Conservation (phyloP, 2,113 vertebrate species). For the Enhydra lutris region DNA sequence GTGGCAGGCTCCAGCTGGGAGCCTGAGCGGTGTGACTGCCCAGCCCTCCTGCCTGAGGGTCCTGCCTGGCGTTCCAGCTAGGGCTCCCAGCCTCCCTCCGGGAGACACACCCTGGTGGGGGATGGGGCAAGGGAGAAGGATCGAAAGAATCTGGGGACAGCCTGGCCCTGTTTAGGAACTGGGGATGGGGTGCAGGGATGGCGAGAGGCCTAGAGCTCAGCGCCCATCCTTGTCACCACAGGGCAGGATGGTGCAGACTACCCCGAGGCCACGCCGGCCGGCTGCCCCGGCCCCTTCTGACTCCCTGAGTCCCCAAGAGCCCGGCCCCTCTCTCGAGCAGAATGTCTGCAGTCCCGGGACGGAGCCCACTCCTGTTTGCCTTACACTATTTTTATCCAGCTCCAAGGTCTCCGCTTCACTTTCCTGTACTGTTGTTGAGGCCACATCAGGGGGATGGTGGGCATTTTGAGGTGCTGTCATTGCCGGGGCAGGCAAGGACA, state of each 20-base stretch:
- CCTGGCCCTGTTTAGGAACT: background rate
- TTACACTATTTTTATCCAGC: slow-evolving; percentile 22
- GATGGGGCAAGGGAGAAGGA: background rate
- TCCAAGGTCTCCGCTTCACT: background rate
- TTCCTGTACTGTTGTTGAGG: background rate
- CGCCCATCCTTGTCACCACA: background rate
- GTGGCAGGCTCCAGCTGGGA: background rate
- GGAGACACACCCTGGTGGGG: background rate
- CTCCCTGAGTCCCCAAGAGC: background rate
- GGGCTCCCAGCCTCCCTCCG: background rate
- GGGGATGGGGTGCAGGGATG: background rate
- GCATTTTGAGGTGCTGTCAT: background rate
- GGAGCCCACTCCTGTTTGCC: background rate
- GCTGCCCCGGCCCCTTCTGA: background rate
- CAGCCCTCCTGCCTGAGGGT: background rate
- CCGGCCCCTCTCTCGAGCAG: background rate
- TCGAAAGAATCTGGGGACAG: background rate
- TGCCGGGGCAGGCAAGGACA: background rate
- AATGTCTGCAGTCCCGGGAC: background rate
- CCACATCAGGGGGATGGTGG: background rate
- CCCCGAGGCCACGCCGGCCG: background rate
- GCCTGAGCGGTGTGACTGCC: background rate
- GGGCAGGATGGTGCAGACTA: background rate
- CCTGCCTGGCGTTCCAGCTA: background rate
- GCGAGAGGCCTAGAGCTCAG: background rate